Percentiles rank a stretch among this genome's conserved stretches.
These are phyloP conservation scores for Pachymerium ferrugineum DNA, from an alignment of 2,888 invertebrate genomes.

Conservation along the genomic window DNA sequence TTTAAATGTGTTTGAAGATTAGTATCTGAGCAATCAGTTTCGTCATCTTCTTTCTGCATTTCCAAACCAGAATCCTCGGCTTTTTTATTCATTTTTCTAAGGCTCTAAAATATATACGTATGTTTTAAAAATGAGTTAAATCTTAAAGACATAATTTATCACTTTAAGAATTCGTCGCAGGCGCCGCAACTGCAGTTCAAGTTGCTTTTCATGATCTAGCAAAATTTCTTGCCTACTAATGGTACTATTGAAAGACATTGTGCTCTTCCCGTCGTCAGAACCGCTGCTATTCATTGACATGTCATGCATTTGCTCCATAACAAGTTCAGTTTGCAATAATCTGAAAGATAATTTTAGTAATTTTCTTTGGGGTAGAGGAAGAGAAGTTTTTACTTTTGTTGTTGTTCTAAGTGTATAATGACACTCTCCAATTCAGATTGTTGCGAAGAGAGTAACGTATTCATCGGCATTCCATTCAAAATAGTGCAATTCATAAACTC, in stretches of 20 bases:
- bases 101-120: background rate
- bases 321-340: background rate
- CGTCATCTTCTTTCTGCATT: background rate
- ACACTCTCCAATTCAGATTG: slow-evolving; percentile 62
- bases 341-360: background rate
- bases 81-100: background rate
- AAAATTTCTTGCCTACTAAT: slow-evolving; percentile 29
- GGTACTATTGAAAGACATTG: background rate
- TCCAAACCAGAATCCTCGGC: background rate
- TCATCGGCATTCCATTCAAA: slow-evolving; percentile 3
- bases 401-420: slow-evolving; percentile 63
- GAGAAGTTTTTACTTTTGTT: slow-evolving; percentile 45
- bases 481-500: slow-evolving; percentile 11
- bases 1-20: no score
- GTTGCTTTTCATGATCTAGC: slow-evolving; percentile 30
- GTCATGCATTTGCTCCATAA: background rate
- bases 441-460: background rate
- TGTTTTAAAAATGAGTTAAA: background rate
- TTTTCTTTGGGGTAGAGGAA: no score
- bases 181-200: slow-evolving; percentile 33
- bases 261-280: background rate
- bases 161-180: slow-evolving; percentile 31
- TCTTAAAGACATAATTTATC: background rate
- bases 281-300: slow-evolving; percentile 13
- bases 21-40: background rate